phyloP scores from a whole-genome alignment of 2,797 vertebrate species.

The Lagorchestes hirsutus region DNA sequence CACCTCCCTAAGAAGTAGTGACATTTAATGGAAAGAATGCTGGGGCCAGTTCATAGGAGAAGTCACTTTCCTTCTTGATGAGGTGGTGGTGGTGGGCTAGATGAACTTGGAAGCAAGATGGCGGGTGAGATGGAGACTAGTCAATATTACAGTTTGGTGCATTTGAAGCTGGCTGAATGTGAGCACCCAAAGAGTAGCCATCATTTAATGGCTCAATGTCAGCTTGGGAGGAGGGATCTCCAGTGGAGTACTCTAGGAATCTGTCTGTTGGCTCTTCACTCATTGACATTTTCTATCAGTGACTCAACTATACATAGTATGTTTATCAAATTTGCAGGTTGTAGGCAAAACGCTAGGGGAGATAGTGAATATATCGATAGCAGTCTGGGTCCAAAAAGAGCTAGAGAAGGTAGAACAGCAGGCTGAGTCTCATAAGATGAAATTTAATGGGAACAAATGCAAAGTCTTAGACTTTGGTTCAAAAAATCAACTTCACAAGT shows the following conservation, averaged over 20 bases:
- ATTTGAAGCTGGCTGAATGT: not conserved
- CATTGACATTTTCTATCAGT: not conserved
- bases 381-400: not conserved
- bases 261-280: not conserved
- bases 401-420: not conserved
- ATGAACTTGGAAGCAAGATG: not conserved
- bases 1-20: not conserved
- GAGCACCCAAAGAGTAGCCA: not conserved
- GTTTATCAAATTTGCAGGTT: not conserved
- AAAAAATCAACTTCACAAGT: not conserved
- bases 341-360: not conserved
- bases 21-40: not conserved
- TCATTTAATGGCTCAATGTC: not conserved
- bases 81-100: not conserved
- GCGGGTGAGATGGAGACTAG: not conserved
- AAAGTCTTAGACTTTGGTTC: not conserved
- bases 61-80: not conserved
- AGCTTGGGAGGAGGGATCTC: not conserved
- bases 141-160: not conserved
- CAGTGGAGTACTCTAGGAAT: not conserved
- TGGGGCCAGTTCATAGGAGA: not conserved
- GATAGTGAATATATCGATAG: not conserved
- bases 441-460: not conserved
- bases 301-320: not conserved
- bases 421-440: not conserved